Evolutionary conservation across 2,888 invertebrate genomes (phyloP), one percentile per base, ranked within the genome.

Genomic region (Epirrita christyi): DNA sequence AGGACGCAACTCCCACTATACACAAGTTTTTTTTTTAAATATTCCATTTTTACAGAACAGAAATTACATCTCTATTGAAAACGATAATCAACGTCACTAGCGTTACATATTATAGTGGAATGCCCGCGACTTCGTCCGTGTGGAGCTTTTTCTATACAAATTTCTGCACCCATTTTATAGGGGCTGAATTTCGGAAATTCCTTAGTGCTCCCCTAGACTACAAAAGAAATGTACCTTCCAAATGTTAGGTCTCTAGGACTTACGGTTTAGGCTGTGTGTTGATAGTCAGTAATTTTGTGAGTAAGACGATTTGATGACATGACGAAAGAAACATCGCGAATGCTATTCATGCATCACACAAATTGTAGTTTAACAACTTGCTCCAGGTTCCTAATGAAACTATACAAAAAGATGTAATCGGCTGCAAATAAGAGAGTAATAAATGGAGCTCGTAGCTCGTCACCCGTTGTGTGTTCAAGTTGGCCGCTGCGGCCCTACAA

Each of bases 401-500:
- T 78, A 70, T 75, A 87, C 76, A 89, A 90, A 88, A 88, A 86
- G 80, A 78, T 57, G 80, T 80, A 84, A 86, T 85, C 83, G 78
- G 86, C 86, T 89, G 90, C 91, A 90, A 92, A 92, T 90, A 90
- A 90, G 88, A 85, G 84, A 81, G 85, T 72, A 85, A 85, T 84
- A 85, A 84, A 86, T 82, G 82, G 80, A 84, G 83, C 80, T 77
- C 76, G 80, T 74, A 78, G 78, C 82, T 86, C 86, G 91, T 92
- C 91, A 88, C 89, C 88, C 87, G 90, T 91, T 92, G 91, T 91
- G 88, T 92, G 90, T 91, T 91, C 91, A 91, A 88, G 81, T 78
- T 76, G 76, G 85, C 83, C 86, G 88, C 78, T 80, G 87, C 87
- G 86, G 88, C 71, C 85, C 81, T 82, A 91, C 90, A 92, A 92